These are phyloP conservation scores for Pygocentrus nattereri DNA, from an alignment of 2,797 vertebrate species.

Conservation along the genomic window DNA sequence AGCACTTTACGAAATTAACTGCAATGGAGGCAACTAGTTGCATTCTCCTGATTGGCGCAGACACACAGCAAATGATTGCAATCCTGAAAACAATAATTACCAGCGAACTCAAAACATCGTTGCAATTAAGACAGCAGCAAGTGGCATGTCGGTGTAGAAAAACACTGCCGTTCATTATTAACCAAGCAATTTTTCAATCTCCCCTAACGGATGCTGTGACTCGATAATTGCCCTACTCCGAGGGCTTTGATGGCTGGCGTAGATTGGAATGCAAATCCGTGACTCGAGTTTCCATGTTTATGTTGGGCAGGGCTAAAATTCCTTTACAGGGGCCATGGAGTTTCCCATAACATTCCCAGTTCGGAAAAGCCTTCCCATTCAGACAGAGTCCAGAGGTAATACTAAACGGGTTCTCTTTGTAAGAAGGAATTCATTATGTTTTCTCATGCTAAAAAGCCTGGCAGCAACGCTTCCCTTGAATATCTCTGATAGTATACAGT, in stretches of 20 bases:
- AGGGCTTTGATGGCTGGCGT: constrained; percentile 30
- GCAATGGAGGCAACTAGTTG: not conserved
- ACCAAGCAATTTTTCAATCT: constrained; percentile 39
- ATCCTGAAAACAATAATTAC: constrained; percentile 54
- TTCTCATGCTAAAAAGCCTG: constrained; percentile 61
- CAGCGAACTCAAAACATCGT: constrained; percentile 33
- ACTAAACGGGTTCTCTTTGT: constrained; percentile 56
- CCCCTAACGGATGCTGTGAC: constrained; percentile 35
- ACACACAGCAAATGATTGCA: constrained; percentile 5
- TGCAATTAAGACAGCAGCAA: constrained; percentile 38
- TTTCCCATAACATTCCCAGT: constrained; percentile 49
- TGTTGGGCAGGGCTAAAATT: constrained; percentile 38
- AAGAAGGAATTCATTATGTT: constrained; percentile 50
- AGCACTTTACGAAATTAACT: constrained; percentile 3
- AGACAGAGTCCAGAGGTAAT: constrained; percentile 55
- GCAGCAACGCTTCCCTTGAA: constrained; percentile 64
- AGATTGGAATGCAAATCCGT: constrained; percentile 43
- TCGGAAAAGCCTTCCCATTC: constrained; percentile 34
- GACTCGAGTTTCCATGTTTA: constrained; percentile 48
- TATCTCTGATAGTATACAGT: constrained; percentile 52
- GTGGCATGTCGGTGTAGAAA: constrained; percentile 16
- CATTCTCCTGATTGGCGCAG: not conserved
- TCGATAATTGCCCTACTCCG: constrained; percentile 39
- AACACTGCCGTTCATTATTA: constrained; percentile 46
- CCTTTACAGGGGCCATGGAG: constrained; percentile 25